A percentile compares a stretch with the other conserved stretches of the same genome.
phyloP scores from a whole-genome alignment of 64 coral and sea anemone species.

The Pachyseris speciosa region DNA sequence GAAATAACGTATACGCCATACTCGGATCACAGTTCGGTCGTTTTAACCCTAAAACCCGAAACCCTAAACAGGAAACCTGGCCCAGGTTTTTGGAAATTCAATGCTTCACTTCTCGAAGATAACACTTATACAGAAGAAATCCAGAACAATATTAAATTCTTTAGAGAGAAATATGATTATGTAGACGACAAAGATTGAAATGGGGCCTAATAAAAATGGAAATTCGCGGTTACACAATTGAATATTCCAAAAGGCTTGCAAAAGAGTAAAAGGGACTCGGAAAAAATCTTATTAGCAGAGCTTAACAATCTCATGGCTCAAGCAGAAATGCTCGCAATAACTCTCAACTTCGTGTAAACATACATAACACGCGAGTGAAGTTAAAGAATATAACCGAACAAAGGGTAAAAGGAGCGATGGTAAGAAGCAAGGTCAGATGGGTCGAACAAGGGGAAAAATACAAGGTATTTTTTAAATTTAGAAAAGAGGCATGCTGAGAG shows the following conservation, averaged over 20 bases:
- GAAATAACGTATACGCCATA: background rate
- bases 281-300: background rate
- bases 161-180: background rate
- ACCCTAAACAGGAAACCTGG: background rate
- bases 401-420: background rate
- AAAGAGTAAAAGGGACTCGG: background rate
- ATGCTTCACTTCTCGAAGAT: background rate
- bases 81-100: slow-evolving; percentile 49
- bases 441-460: slow-evolving; percentile 14
- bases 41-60: background rate
- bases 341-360: background rate
- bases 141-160: background rate
- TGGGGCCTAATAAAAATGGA: slow-evolving; percentile 51
- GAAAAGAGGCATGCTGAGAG: background rate
- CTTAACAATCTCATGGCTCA: slow-evolving; percentile 22
- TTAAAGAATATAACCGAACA: background rate
- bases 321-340: background rate
- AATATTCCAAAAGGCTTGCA: background rate
- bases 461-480: slow-evolving; percentile 23
- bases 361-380: background rate
- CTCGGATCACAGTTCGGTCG: background rate
- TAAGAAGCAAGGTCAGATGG: slow-evolving; percentile 7
- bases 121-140: background rate
- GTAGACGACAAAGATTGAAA: slow-evolving; percentile 16
- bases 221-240: slow-evolving; percentile 8